Percentiles rank a stretch among this genome's conserved stretches.
Evolutionary conservation across 2,797 vertebrate genomes (phyloP).

Genomic region (Lagodon rhomboides): DNA sequence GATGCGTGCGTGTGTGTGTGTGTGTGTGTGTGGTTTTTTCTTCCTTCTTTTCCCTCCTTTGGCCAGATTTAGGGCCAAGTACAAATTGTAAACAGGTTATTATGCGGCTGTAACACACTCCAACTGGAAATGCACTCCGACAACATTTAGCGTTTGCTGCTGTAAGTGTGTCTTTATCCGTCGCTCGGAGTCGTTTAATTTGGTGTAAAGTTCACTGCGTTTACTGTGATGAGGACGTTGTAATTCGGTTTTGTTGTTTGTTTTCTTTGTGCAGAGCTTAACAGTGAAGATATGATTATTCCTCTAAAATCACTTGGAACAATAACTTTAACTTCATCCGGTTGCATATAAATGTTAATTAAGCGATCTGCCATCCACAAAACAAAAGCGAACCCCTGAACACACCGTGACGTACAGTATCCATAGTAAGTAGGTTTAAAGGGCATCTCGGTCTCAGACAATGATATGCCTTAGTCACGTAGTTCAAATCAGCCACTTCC

Average conservation of each 20-base stretch:
- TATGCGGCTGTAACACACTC: constrained; percentile 83
- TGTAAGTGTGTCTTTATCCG: constrained; percentile 70
- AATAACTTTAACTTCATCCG: constrained; percentile 3
- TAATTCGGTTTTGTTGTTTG: constrained; percentile 50
- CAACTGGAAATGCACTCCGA: constrained; percentile 78
- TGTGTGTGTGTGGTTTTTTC: constrained; percentile 55
- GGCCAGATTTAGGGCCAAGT: constrained; percentile 83
- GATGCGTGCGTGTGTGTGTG: constrained; percentile 58
- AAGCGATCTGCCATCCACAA: no score
- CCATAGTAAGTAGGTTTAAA: constrained; percentile 32
- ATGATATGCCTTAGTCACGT: constrained; percentile 64
- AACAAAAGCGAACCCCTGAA: no score
- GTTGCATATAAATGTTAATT: constrained; percentile 11
- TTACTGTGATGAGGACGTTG: constrained; percentile 31
- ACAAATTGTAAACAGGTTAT: constrained; percentile 90
- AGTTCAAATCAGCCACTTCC: constrained; percentile 76
- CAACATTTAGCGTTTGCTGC: constrained; percentile 69
- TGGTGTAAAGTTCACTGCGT: constrained; percentile 67
- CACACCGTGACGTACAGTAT: neutral
- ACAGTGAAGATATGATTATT: constrained; percentile 7
- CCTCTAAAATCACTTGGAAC: neutral
- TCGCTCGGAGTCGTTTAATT: constrained; percentile 65
- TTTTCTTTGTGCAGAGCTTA: constrained; percentile 40
- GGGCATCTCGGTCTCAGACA: constrained; percentile 21
- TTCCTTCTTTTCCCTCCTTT: constrained; percentile 70